Percentiles rank a stretch among this genome's conserved stretches.
These are phyloP conservation scores for Eristalinus sepulchralis DNA, from an alignment of 2,888 invertebrate species.

Conservation along the genomic window DNA sequence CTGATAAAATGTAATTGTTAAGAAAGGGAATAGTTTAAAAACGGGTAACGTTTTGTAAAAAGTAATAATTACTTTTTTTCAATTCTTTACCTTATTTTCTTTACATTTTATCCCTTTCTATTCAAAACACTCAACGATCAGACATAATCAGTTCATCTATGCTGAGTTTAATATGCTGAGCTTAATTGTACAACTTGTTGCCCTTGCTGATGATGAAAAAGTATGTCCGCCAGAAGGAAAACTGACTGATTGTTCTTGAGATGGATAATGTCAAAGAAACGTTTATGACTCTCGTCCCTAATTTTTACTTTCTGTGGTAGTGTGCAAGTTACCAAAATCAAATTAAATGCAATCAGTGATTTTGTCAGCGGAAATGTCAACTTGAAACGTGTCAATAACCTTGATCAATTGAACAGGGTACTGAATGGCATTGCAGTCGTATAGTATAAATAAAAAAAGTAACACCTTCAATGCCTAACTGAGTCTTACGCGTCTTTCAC, in stretches of 20 bases:
- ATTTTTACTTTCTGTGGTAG: slow-evolving; percentile 99
- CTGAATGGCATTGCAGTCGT: slow-evolving; percentile 98
- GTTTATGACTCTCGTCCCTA: slow-evolving; percentile 99
- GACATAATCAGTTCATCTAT: no score
- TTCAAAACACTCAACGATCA: no score
- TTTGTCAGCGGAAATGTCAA: slow-evolving; percentile 96
- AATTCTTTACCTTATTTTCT: no score
- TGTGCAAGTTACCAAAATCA: slow-evolving; percentile 98
- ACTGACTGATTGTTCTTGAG: slow-evolving; percentile 96
- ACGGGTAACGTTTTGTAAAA: no score
- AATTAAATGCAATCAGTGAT: slow-evolving; percentile 99
- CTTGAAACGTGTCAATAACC: slow-evolving; percentile 97
- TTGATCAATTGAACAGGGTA: slow-evolving; percentile 99
- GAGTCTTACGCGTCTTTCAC: slow-evolving; percentile 95
- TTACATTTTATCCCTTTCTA: no score
- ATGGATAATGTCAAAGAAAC: slow-evolving; percentile 99
- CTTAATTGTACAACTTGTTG: slow-evolving; percentile 96
- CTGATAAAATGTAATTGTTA: no score
- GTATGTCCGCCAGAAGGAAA: slow-evolving; percentile 98
- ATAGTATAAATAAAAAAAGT: slow-evolving; percentile 97
- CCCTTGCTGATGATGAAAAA: slow-evolving; percentile 99
- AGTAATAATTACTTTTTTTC: no score
- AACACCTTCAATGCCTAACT: slow-evolving; percentile 96
- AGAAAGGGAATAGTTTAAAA: no score
- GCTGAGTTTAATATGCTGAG: no score